phyloP scores from a whole-genome alignment of 2,888 invertebrate genomes.

The Phortica magna region DNA sequence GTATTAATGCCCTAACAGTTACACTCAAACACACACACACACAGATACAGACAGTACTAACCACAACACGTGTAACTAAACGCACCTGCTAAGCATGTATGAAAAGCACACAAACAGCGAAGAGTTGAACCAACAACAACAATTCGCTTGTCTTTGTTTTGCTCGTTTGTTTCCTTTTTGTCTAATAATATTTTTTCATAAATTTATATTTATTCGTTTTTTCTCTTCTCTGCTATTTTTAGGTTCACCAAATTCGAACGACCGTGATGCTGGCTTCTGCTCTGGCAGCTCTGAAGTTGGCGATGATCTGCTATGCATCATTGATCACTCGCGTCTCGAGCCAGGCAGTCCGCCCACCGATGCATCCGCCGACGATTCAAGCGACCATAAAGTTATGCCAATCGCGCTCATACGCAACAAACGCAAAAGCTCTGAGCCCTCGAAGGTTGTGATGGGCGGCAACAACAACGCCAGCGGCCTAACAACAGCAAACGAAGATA shows the following conservation, averaged over 20 bases:
- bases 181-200: too few species aligned
- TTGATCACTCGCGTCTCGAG: constrained; percentile 76
- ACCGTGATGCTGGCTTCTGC: constrained; percentile 85
- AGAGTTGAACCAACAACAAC: too few species aligned
- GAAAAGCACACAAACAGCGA: too few species aligned
- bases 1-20: not conserved
- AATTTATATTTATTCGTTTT: not conserved
- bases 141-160: too few species aligned
- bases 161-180: too few species aligned
- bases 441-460: constrained; percentile 79
- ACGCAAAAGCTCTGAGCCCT: constrained; percentile 84
- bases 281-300: constrained; percentile 81
- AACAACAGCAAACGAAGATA: not conserved
- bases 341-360: constrained; percentile 81
- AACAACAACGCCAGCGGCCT: not conserved
- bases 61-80: too few species aligned
- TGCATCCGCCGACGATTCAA: constrained; percentile 82
- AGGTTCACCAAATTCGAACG: constrained; percentile 77
- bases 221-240: not conserved
- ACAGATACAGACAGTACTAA: too few species aligned
- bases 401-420: constrained; percentile 81
- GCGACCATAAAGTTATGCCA: constrained; percentile 82
- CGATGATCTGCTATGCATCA: constrained; percentile 82
- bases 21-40: not conserved
- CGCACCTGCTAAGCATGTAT: too few species aligned